phyloP scores from a whole-genome alignment of 2,888 invertebrate species.

The Chymomyza procnemis region DNA sequence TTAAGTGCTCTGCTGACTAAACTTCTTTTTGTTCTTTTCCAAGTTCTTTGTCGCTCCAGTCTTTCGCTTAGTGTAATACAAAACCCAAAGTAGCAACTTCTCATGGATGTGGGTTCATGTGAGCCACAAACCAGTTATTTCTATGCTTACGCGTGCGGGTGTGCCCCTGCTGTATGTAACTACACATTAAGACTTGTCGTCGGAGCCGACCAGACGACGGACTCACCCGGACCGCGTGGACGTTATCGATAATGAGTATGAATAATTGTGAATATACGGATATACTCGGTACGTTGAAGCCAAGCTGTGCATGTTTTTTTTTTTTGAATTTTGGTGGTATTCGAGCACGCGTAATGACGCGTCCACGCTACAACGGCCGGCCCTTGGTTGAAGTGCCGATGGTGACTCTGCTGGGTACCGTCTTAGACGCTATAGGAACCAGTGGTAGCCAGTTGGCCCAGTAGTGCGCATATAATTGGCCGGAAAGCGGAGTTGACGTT shows the following conservation, averaged over 20 bases:
- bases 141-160: neutral
- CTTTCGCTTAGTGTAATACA: neutral
- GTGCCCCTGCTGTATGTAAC: neutral
- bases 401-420: too few species aligned
- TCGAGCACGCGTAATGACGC: neutral
- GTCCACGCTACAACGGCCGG: neutral
- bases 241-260: slow-evolving; percentile 42
- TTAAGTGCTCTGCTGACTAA: too few species aligned
- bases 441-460: neutral
- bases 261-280: slow-evolving; percentile 31
- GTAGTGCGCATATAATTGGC: slow-evolving; percentile 50
- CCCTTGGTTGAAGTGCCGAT: neutral
- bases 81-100: neutral
- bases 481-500: slow-evolving; percentile 53
- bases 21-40: too few species aligned
- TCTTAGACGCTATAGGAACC: neutral
- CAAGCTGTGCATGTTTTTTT: neutral
- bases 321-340: too few species aligned
- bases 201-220: slow-evolving; percentile 20
- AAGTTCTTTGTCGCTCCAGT: too few species aligned
- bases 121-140: slow-evolving; percentile 47
- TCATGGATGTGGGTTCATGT: neutral
- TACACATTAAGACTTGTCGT: slow-evolving; percentile 18
- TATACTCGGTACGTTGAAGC: neutral
- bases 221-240: slow-evolving; percentile 1